Base-by-base conservation (phyloP, 2,113 vertebrate species). In the Canis aureus region DNA sequence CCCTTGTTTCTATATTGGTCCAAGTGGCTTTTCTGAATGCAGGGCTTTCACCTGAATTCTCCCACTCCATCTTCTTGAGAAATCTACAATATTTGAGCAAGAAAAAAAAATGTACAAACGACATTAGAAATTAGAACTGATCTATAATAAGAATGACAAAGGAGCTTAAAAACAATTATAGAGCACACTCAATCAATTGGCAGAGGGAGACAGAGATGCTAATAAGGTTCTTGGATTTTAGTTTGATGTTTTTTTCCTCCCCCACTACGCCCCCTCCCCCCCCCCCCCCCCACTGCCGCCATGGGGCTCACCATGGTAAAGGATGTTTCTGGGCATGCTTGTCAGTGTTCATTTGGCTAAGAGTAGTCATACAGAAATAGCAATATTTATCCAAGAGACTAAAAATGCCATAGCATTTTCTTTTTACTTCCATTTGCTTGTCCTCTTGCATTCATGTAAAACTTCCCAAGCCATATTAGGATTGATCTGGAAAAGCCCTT, bases 121-220 rank as follows among this genome's bases (percentile, higher is more conserved):
- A 1, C 53, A 2, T 51, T 49, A 71, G 76, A 84, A 80, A 92
- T 67, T 16, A 71, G 69, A 69, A 55, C 6, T 5, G 32, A 29
- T 22, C 4, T 1, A 12, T 8, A n/a, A 29, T 3, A 15, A 57
- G 23, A 43, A 49, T 83, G 59, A 79, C 32, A 3, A 19, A 87
- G 15, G 66, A 62, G 17, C 38, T 59, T 81, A 20, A 15, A 43
- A 49, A 35, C 49, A 84, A 43, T 23, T 15, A 0, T 0, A 19
- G 53, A 51, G 66, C 5, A 4, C 1, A 12, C 73, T 20, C 8
- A 62, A 64, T 59, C 0, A 8, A 20, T 12, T 0, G 0, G 16
- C 60, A 3, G 38, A 35, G 71, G 0, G 5, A 82, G 59, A n/a
- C 66, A 22, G 74, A 19, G 27, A 11, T 8, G 0, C 20, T 25